phyloP scores from a whole-genome alignment of 2,113 vertebrate genomes.

The Conger conger region DNA sequence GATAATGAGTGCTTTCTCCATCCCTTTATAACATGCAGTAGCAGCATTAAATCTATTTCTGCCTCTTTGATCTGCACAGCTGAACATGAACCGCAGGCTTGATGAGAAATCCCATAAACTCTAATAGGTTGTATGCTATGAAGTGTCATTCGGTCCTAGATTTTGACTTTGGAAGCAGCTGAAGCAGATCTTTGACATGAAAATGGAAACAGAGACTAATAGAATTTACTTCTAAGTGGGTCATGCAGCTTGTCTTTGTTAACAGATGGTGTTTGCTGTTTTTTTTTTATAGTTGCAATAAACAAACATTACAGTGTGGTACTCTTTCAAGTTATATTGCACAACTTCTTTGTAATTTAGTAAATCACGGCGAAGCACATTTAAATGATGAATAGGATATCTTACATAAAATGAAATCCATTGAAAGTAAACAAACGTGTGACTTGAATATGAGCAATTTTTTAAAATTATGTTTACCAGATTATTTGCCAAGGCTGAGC shows the following conservation, averaged over 20 bases:
- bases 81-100: neutral
- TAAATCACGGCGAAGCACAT: neutral
- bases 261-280: slow-evolving; percentile 51
- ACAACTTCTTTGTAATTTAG: slow-evolving; percentile 12
- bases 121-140: neutral
- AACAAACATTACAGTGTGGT: slow-evolving; percentile 6
- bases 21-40: neutral
- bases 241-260: slow-evolving; percentile 60
- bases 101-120: neutral
- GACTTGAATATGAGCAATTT: neutral
- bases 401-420: neutral
- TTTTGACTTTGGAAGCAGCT: slow-evolving; percentile 32
- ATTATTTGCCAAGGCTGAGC: neutral
- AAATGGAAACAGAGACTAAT: slow-evolving; percentile 27
- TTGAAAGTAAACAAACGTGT: neutral
- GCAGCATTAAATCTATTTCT: neutral
- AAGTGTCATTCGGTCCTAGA: neutral
- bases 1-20: neutral
- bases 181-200: slow-evolving; percentile 54
- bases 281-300: neutral
- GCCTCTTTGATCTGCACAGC: neutral
- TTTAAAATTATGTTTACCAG: neutral
- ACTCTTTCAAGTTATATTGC: slow-evolving; percentile 6
- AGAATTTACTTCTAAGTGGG: slow-evolving; percentile 58
- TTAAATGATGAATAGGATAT: neutral